A percentile compares a stretch with the other conserved stretches of the same genome.
phyloP scores from a whole-genome alignment of 2,797 vertebrate species.

The Aplochiton taeniatus region DNA sequence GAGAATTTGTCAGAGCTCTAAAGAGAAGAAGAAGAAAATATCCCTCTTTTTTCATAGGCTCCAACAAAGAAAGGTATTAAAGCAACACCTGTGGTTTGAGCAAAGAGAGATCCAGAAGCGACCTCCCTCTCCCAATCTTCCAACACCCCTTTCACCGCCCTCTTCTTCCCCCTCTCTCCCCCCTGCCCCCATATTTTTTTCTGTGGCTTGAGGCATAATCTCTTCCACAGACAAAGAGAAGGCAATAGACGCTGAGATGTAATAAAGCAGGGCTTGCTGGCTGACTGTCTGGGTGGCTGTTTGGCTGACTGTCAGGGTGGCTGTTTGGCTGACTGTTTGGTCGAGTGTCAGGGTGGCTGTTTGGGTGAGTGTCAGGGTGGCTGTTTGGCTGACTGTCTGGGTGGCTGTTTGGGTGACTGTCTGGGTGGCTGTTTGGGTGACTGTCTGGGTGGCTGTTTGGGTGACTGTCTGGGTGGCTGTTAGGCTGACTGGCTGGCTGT shows the following conservation, averaged over 20 bases:
- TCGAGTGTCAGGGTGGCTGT: no score
- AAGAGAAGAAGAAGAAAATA: constrained; percentile 13
- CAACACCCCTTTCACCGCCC: constrained; percentile 31
- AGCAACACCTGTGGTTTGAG: constrained; percentile 79
- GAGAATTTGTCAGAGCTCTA: constrained; percentile 42
- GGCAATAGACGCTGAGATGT: constrained; percentile 65
- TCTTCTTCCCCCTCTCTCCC: constrained; percentile 24
- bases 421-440: no score
- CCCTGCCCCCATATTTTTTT: constrained; percentile 36
- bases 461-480: no score
- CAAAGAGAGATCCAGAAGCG: constrained; percentile 59
- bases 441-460: no score
- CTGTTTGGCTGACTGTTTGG: no score
- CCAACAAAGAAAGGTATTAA: constrained; percentile 71
- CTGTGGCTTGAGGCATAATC: constrained; percentile 61
- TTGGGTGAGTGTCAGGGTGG: no score
- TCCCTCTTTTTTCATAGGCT: constrained; percentile 57
- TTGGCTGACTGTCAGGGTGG: no score
- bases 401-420: no score
- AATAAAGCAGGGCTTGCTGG: constrained; percentile 62
- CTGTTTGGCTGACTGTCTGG: no score
- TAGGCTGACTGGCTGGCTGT: no score
- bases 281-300: constrained; percentile 44
- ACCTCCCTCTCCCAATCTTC: constrained; percentile 19
- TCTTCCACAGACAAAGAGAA: constrained; percentile 64